Base-by-base conservation (phyloP, 1,140 invertebrate genomes). In the Ceratosolen solmsi region DNA sequence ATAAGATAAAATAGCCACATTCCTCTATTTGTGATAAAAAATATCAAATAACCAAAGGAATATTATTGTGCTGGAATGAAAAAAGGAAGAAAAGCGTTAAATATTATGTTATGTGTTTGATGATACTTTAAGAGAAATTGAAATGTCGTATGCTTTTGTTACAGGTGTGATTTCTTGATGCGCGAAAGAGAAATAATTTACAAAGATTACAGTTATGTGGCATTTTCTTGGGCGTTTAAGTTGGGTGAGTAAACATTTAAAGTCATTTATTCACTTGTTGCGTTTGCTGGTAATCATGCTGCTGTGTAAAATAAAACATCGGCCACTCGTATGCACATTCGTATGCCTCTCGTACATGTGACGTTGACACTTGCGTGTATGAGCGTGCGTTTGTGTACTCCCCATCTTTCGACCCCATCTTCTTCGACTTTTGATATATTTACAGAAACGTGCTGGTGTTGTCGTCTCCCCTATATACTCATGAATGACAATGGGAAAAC, bases 401-500 rank as follows among this genome's bases (percentile, higher is more conserved):
- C 8, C 58, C 58, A 63, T 63, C n/a, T 22, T 58, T 27, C 58
- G 58, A 27, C 46, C 41, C 41, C 25, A 46, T 27, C 15, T 38
- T 38, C 33, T 38, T 17, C 11, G 36, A 38, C 33, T 60, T 70
- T 56, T 3, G 25, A 56, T 68, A 49, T 79, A 30, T 72, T 71
- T 71, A 38, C 54, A 72, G 36, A 36, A 60, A 49, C 70, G 33
- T 25, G 25, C 15, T 7, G 13, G 27, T 51, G 36, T 73, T 46
- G n/a, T 8, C 49, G 41, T 58, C 51, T 17, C 56, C 68, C 58
- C 54, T 58, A 2, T 54, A 33, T 54, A 54, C 51, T 82, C 82
- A 80, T 84, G 76, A 86, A 78, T 79, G 46, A 73, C 82, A 83
- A 83, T 79, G 3, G 41, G 56, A 36, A 71, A 79, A 71, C 49